phyloP scores from a whole-genome alignment of 2,113 vertebrate species.

The Mesitornis unicolor region DNA sequence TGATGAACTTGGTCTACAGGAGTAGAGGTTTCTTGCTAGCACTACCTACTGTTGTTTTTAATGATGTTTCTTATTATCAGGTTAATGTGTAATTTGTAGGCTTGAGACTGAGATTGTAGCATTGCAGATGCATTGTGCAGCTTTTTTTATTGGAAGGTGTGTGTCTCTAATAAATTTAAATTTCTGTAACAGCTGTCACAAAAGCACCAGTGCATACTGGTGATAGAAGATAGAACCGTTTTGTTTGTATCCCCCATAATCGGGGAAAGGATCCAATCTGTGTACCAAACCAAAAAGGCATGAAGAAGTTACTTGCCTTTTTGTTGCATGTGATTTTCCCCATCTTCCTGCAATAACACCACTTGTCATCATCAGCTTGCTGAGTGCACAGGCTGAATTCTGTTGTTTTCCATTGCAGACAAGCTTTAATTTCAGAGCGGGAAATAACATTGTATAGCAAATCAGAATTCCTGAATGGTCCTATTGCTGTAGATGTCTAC shows the following conservation, averaged over 20 bases:
- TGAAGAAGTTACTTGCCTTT: neutral
- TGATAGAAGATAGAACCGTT: neutral
- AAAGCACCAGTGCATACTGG: neutral
- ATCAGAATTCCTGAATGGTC: neutral
- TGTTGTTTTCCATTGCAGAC: neutral
- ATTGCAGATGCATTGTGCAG: neutral
- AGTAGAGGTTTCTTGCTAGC: neutral
- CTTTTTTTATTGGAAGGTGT: neutral
- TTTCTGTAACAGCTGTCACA: neutral
- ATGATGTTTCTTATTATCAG: neutral
- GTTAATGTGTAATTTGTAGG: neutral
- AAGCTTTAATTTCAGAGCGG: neutral
- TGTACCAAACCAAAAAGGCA: neutral
- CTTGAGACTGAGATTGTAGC: neutral
- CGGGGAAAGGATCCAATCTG: neutral
- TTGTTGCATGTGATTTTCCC: neutral
- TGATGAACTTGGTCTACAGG: neutral
- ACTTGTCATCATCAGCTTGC: neutral
- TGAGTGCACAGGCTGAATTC: neutral
- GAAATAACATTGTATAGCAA: neutral
- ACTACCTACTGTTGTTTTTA: neutral
- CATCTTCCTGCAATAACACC: neutral
- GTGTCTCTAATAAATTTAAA: neutral
- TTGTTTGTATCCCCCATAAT: neutral
- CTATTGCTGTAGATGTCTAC: neutral